Evolutionary conservation across 1,140 invertebrate genomes (phyloP).

Genomic region (Bombus pyrosoma): DNA sequence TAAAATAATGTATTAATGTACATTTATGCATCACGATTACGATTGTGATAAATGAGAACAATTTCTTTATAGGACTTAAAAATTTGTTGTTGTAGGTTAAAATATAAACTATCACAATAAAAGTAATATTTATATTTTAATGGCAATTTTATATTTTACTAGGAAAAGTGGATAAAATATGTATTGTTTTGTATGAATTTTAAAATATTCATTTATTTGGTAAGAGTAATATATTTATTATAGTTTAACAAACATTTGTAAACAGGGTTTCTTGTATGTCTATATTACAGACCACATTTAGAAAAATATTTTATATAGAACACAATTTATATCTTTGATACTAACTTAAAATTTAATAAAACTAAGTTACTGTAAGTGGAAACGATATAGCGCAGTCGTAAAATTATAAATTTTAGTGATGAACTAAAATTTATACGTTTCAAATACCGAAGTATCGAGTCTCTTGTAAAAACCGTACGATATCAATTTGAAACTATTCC

Average conservation of each 20-base stretch:
- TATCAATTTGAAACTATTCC: not conserved
- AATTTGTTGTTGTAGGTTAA: not conserved
- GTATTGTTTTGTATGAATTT: constrained; percentile 38
- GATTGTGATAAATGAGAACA: not conserved
- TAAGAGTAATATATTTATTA: constrained; percentile 69
- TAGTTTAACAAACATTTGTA: constrained; percentile 70
- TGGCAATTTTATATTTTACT: too few species aligned
- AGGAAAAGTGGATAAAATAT: not conserved
- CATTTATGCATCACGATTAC: not conserved
- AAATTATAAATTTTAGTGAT: too few species aligned
- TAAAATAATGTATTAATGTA: not conserved
- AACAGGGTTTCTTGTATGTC: constrained; percentile 46
- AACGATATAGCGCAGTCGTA: not conserved
- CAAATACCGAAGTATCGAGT: not conserved
- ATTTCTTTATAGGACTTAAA: not conserved
- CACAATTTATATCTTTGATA: constrained; percentile 41
- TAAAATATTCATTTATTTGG: constrained; percentile 69
- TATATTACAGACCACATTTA: constrained; percentile 65
- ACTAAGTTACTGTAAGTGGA: constrained; percentile 16
- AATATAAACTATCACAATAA: not conserved
- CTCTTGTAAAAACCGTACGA: not conserved
- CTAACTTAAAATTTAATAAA: constrained; percentile 32
- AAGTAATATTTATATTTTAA: not conserved
- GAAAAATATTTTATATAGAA: constrained; percentile 57
- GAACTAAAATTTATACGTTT: too few species aligned